A percentile compares a stretch with the other conserved stretches of the same genome.
phyloP scores from a whole-genome alignment of 2,888 invertebrate genomes.

The Disparrhopalites patrizii region DNA sequence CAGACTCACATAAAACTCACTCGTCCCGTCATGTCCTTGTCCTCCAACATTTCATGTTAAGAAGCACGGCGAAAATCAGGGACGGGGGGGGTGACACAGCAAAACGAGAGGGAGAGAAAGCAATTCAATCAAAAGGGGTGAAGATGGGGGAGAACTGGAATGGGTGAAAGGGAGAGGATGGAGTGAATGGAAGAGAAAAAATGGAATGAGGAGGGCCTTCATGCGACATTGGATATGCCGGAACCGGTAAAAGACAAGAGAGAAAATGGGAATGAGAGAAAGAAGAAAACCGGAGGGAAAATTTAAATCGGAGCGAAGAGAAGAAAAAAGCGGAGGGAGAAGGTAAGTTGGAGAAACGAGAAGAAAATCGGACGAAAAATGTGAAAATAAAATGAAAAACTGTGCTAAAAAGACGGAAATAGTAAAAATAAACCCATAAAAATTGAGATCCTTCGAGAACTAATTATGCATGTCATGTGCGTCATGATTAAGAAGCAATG shows the following conservation, averaged over 20 bases:
- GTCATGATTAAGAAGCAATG: background rate
- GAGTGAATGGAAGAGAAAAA: background rate
- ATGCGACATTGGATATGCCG: too few species aligned
- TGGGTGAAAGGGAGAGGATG: background rate
- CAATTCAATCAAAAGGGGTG: background rate
- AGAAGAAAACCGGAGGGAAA: background rate
- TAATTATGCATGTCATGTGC: slow-evolving; percentile 6
- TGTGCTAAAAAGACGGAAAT: too few species aligned
- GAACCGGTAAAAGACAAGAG: too few species aligned
- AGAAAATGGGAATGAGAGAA: background rate
- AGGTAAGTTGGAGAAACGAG: background rate
- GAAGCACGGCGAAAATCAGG: background rate
- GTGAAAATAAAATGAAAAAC: too few species aligned
- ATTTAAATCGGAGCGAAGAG: background rate
- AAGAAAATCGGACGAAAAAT: too few species aligned
- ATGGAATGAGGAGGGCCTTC: background rate
- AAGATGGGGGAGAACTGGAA: background rate
- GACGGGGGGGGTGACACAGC: background rate
- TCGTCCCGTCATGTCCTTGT: slow-evolving; percentile 3
- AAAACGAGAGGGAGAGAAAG: background rate
- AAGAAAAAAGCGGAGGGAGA: background rate
- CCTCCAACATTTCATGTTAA: background rate
- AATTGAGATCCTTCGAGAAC: background rate
- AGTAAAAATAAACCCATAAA: too few species aligned
- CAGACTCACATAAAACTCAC: slow-evolving; percentile 3